Evolutionary conservation across 2,797 vertebrate species (phyloP).

Genomic region (Mormyrus hasselquistii): DNA sequence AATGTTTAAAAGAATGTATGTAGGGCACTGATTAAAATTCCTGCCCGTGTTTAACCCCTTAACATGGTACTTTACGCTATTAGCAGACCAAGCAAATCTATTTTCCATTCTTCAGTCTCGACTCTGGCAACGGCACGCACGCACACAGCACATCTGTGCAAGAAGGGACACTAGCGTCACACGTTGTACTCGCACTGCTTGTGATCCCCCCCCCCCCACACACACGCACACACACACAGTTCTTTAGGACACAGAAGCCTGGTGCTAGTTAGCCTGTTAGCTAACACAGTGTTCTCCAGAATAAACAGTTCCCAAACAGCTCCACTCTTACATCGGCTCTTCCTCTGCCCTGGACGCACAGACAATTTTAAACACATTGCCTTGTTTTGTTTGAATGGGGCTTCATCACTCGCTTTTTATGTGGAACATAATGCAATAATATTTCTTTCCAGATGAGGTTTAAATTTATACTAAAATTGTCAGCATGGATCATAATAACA

Average conservation of each 20-base stretch:
- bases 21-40: background rate
- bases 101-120: background rate
- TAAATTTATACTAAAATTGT: background rate
- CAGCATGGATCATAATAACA: background rate
- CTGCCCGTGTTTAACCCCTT: background rate
- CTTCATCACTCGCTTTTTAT: background rate
- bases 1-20: background rate
- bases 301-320: background rate
- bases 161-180: background rate
- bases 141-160: background rate
- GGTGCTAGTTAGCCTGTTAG: background rate
- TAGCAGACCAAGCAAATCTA: background rate
- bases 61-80: background rate
- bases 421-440: background rate
- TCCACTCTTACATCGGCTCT: background rate
- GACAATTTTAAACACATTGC: background rate
- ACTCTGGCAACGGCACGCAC: background rate
- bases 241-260: background rate
- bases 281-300: background rate
- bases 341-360: background rate
- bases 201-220: background rate
- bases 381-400: background rate
- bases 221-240: background rate
- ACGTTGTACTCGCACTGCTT: background rate
- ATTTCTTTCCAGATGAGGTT: background rate